A percentile compares a stretch with the other conserved stretches of the same genome.
phyloP scores from a whole-genome alignment of 1,140 invertebrate species.

The Globodera ellingtonae region DNA sequence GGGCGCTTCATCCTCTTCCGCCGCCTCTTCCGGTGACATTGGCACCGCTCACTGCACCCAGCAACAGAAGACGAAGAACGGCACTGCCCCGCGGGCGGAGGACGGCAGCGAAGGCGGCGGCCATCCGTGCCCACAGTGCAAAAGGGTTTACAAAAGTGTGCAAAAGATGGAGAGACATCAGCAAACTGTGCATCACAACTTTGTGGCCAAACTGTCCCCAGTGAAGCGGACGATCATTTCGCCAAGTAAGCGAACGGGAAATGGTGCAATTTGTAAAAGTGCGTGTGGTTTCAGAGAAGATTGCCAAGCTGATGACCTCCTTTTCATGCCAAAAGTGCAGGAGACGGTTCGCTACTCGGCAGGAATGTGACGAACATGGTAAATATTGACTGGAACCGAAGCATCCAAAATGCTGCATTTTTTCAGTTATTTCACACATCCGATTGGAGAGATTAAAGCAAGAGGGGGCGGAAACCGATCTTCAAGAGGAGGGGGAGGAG shows the following conservation, averaged over 20 bases:
- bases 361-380: constrained; percentile 30
- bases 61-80: background rate
- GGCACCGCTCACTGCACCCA: background rate
- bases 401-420: constrained; percentile 2
- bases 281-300: constrained; percentile 31
- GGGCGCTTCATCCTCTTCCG: constrained; percentile 11
- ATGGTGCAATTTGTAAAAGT: background rate
- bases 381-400: background rate
- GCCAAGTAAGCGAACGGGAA: constrained; percentile 32
- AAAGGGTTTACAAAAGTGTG: constrained; percentile 27
- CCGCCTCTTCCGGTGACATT: constrained; percentile 20
- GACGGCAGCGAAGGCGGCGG: background rate
- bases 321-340: constrained; percentile 40
- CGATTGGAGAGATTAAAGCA: background rate
- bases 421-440: constrained; percentile 12
- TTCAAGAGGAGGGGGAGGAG: background rate
- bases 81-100: background rate
- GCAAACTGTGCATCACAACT: constrained; percentile 34
- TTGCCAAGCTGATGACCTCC: constrained; percentile 34
- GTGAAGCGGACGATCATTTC: constrained; percentile 36
- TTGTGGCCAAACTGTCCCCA: constrained; percentile 36
- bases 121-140: constrained; percentile 27
- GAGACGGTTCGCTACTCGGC: constrained; percentile 28
- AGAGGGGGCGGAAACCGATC: background rate
- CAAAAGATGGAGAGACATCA: constrained; percentile 29